Conservation (phyloP, 2,888 invertebrate genomes). For the Tipula confusa region DNA sequence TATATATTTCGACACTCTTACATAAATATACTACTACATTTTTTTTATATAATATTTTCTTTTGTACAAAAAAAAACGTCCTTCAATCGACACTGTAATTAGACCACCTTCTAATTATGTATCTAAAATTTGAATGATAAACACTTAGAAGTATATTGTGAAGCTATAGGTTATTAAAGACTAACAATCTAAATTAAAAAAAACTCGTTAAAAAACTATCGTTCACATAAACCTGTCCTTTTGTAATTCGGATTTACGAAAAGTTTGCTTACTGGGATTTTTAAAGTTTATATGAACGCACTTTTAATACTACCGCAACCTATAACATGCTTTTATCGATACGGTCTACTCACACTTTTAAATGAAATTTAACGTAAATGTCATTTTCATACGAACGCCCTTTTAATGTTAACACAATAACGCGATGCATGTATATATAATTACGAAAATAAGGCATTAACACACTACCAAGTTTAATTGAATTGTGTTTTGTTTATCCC, state of each 20-base stretch:
- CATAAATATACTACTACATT: too few species aligned
- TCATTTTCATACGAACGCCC: too few species aligned
- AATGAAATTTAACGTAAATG: too few species aligned
- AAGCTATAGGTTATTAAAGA: background rate
- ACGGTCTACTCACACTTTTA: too few species aligned
- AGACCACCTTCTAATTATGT: background rate
- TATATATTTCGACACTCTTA: background rate
- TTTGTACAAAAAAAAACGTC: background rate
- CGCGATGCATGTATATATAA: background rate
- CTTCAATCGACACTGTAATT: background rate
- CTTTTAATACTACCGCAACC: background rate
- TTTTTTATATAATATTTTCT: too few species aligned
- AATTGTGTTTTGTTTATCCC: background rate
- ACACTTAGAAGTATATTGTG: background rate
- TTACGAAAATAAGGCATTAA: background rate
- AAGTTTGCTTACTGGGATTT: background rate
- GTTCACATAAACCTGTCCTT: background rate
- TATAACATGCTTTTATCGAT: too few species aligned
- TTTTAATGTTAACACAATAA: too few species aligned
- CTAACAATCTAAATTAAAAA: background rate
- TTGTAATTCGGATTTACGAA: too few species aligned
- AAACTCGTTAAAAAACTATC: background rate
- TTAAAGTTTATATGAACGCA: background rate
- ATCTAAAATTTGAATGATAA: background rate
- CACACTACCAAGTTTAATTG: background rate